Evolutionary conservation across 2,113 vertebrate genomes (phyloP), one percentile per base, ranked within the genome.

Genomic region (Paraplagusia blochii): DNA sequence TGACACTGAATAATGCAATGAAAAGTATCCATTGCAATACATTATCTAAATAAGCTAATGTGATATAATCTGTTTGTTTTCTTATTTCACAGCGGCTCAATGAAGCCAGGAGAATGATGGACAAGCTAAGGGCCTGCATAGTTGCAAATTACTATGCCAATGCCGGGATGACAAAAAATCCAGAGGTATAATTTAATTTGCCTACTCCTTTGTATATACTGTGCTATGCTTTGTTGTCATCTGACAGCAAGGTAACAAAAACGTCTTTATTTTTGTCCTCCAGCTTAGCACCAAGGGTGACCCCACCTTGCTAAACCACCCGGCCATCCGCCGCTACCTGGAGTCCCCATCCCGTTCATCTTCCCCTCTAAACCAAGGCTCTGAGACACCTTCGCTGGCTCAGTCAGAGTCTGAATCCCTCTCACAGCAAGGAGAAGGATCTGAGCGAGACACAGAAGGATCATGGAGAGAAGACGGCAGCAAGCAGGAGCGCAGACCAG

Each of bases 101-200:
- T 70, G 97, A 99, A 85, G 97, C 97, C 16, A 92, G 96, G 69
- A 93, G 95, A 78, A 99, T 99, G 97, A 98, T 99, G 97, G 97
- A 99, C 87, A 99, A 98, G 82, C 88, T 99, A 17, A 92, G 97
- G 53, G 97, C 97, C 63, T 99, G 96, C 66, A 97, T 99, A 51
- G 96, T 99, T 74, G 97, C 96, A 15, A 98, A 97, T 85, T 99
- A 98, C 69, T 99, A 97, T 1, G 96, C 95, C 1, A 98, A 88
- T 59, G 92, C 95, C 47, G 94, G 95, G 36, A 87, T 94, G 60
- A 87, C 93, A 22, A 98, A 94, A 87, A 85, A 90, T 65, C 90
- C 93, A 63, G 97, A 99, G 91, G 95, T 98, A 90, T 90, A 42
- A 18, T 44, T 33, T 15, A 36, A 29, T 29, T 29, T 29, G n/a